Conservation (phyloP, 2,113 vertebrate genomes). For the Mugil cephalus region DNA sequence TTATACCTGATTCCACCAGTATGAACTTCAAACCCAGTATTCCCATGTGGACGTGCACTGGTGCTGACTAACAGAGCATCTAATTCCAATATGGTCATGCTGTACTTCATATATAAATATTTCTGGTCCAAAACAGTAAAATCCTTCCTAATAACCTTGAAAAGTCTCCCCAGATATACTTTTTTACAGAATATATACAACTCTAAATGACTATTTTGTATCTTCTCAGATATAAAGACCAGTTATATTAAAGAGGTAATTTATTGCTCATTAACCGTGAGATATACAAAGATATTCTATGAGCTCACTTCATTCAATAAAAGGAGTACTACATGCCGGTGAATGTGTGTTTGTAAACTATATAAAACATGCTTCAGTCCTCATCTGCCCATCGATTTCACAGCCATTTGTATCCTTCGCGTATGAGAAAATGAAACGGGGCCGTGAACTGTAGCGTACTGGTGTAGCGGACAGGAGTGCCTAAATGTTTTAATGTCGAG, state of each 20-base stretch:
- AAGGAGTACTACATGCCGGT: constrained; percentile 65
- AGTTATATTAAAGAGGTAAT: constrained; percentile 77
- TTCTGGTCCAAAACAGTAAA: constrained; percentile 56
- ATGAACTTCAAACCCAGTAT: constrained; percentile 36
- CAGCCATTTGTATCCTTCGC: constrained; percentile 47
- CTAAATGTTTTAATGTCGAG: constrained; percentile 53
- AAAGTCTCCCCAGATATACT: constrained; percentile 73
- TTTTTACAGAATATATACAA: constrained; percentile 82
- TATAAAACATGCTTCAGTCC: constrained; percentile 54
- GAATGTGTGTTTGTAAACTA: constrained; percentile 74
- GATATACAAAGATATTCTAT: constrained; percentile 63
- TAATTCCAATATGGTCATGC: constrained; percentile 46
- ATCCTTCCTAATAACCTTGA: constrained; percentile 48
- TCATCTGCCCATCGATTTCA: constrained; percentile 43
- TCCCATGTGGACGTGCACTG: constrained; percentile 39
- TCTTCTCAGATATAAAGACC: constrained; percentile 76
- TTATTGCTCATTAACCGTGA: constrained; percentile 72
- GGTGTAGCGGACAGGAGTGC: constrained; percentile 70
- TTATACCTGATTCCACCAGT: constrained; percentile 32
- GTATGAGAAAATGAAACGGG: constrained; percentile 41
- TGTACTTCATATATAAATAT: constrained; percentile 54
- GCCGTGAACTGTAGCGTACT: constrained; percentile 50
- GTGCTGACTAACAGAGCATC: constrained; percentile 26
- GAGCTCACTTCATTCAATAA: constrained; percentile 62
- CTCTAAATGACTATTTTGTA: constrained; percentile 83